These are phyloP conservation scores for Lamellibrachia luymesi DNA, from an alignment of 1,140 invertebrate species.

Conservation along the genomic window DNA sequence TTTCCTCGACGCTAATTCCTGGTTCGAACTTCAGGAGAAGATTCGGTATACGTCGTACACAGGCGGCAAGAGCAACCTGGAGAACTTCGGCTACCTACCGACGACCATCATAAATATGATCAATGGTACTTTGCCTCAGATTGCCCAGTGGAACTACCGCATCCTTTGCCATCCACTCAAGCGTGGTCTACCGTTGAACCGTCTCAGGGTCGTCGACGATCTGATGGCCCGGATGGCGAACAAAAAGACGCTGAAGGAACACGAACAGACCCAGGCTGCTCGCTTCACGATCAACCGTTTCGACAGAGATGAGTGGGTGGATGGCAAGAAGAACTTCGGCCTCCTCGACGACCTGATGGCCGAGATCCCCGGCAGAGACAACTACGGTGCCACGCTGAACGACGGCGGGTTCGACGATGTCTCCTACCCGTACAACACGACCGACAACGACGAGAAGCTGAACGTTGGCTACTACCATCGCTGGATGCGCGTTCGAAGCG, in stretches of 20 bases:
- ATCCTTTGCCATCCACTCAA: slow-evolving; percentile 45
- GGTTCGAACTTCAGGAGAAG: slow-evolving; percentile 9
- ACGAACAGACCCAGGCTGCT: background rate
- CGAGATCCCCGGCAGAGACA: slow-evolving; percentile 20
- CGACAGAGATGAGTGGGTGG: background rate
- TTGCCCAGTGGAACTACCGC: slow-evolving; percentile 28
- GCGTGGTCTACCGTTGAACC: slow-evolving; percentile 27
- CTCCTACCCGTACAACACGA: background rate
- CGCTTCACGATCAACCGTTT: background rate
- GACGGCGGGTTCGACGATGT: background rate
- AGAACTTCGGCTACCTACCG: slow-evolving; percentile 41
- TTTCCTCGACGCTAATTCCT: background rate
- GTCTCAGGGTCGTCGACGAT: slow-evolving; percentile 39
- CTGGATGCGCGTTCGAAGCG: background rate
- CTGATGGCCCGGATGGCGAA: slow-evolving; percentile 16
- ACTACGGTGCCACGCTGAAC: slow-evolving; percentile 3
- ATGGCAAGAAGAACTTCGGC: background rate
- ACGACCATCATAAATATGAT: slow-evolving; percentile 33
- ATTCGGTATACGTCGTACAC: slow-evolving; percentile 38
- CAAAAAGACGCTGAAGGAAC: background rate
- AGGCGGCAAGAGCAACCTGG: slow-evolving; percentile 35
- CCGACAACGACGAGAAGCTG: background rate
- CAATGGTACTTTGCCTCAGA: slow-evolving; percentile 26
- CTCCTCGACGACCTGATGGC: slow-evolving; percentile 20
- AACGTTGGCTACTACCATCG: slow-evolving; percentile 24